phyloP scores from a whole-genome alignment of 2,113 vertebrate species.

The Seriola aureovittata region DNA sequence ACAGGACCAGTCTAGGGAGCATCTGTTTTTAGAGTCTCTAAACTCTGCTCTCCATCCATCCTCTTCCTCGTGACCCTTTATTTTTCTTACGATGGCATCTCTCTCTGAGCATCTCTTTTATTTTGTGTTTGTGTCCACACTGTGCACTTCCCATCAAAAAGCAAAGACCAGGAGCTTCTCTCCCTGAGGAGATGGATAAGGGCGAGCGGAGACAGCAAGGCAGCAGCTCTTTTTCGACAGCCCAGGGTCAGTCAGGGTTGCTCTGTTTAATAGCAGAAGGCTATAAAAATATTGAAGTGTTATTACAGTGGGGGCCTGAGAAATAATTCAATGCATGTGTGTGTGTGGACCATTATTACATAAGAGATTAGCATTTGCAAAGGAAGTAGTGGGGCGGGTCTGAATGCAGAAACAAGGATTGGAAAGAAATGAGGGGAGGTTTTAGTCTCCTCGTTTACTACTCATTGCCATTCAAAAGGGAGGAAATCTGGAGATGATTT shows the following conservation, averaged over 20 bases:
- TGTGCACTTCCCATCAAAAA: slow-evolving; percentile 37
- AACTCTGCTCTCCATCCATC: slow-evolving; percentile 34
- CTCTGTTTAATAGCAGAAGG: slow-evolving; percentile 42
- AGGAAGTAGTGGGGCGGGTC: slow-evolving; percentile 3
- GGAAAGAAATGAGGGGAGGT: slow-evolving; percentile 37
- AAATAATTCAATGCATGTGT: slow-evolving; percentile 66
- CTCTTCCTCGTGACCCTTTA: slow-evolving; percentile 34
- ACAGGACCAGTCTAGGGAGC: slow-evolving; percentile 67
- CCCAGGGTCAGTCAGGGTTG: slow-evolving; percentile 46
- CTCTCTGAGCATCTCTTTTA: slow-evolving; percentile 18
- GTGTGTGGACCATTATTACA: slow-evolving; percentile 43
- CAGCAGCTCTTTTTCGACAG: slow-evolving; percentile 42
- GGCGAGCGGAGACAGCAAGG: slow-evolving; percentile 20
- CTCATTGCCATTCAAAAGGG: not conserved
- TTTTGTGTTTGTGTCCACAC: slow-evolving; percentile 12
- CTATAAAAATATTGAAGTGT: slow-evolving; percentile 66
- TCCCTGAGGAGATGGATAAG: slow-evolving; percentile 40
- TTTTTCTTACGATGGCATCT: not conserved
- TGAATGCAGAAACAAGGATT: slow-evolving; percentile 35
- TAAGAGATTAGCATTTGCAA: slow-evolving; percentile 51
- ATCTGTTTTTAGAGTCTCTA: slow-evolving; percentile 73
- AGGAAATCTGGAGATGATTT: slow-evolving; percentile 55
- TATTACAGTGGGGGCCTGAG: slow-evolving; percentile 54
- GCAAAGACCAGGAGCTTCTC: slow-evolving; percentile 43
- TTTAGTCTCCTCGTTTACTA: slow-evolving; percentile 35